phyloP scores from a whole-genome alignment of 2,113 vertebrate species.

The Carassius auratus region DNA sequence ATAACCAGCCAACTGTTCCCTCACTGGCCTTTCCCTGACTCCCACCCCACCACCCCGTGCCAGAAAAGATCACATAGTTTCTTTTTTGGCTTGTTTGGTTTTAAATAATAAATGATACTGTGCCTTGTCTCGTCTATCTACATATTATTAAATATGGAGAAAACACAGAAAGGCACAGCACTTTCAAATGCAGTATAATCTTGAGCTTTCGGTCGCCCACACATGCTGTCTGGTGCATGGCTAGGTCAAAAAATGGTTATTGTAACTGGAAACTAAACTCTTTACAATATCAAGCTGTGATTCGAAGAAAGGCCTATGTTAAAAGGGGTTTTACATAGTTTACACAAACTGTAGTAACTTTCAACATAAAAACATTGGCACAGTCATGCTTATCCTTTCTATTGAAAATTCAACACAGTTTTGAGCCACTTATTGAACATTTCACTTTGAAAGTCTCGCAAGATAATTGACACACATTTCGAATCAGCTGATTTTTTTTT shows the following conservation, averaged over 20 bases:
- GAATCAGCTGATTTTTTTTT: not conserved
- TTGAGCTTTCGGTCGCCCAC: slow-evolving; percentile 54
- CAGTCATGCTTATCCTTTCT: not conserved
- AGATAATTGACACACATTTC: not conserved
- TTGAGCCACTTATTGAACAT: not conserved
- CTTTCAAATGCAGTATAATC: slow-evolving; percentile 28
- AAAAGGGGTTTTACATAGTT: slow-evolving; percentile 53
- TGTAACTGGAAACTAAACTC: slow-evolving; percentile 61
- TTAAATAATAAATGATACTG: slow-evolving; percentile 58
- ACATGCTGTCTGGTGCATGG: slow-evolving; percentile 51
- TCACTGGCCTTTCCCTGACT: slow-evolving; percentile 58
- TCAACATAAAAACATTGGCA: not conserved
- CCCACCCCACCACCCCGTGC: not conserved
- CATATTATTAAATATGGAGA: slow-evolving; percentile 55
- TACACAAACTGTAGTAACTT: not conserved
- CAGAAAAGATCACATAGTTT: slow-evolving; percentile 31
- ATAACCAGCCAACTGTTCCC: slow-evolving; percentile 59
- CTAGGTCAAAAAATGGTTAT: slow-evolving; percentile 64
- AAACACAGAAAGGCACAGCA: slow-evolving; percentile 27
- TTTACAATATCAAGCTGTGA: slow-evolving; percentile 62
- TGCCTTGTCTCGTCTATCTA: slow-evolving; percentile 54
- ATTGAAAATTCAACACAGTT: not conserved
- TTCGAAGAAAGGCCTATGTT: slow-evolving; percentile 54
- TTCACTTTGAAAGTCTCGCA: not conserved
- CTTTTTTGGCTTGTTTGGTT: slow-evolving; percentile 55